phyloP scores from a whole-genome alignment of 2,797 vertebrate genomes.

The Hydrocynus forskahlii region DNA sequence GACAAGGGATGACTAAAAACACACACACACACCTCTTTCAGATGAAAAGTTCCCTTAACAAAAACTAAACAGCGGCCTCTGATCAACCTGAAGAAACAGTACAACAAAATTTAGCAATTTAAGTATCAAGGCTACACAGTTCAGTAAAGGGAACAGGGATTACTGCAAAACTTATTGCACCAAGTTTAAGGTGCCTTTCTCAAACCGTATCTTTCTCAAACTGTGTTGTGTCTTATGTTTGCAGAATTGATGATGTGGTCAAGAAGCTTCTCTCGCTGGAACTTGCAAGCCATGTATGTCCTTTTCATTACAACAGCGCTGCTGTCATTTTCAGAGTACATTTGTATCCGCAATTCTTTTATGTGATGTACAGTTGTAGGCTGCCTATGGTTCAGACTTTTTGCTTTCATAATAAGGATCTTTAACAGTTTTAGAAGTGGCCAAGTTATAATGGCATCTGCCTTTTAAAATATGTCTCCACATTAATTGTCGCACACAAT shows the following conservation, averaged over 20 bases:
- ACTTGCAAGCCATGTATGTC: constrained; percentile 88
- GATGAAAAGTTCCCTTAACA: too few species aligned
- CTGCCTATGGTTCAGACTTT: not conserved
- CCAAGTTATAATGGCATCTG: not conserved
- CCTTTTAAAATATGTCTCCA: not conserved
- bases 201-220: not conserved
- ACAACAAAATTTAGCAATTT: too few species aligned
- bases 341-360: not conserved
- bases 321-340: constrained; percentile 1
- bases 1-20: too few species aligned
- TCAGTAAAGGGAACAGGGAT: too few species aligned
- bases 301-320: not conserved
- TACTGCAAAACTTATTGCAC: not conserved
- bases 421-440: not conserved
- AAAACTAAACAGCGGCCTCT: too few species aligned
- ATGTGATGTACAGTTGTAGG: too few species aligned
- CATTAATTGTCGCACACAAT: not conserved
- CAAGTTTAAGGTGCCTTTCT: not conserved
- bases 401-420: not conserved
- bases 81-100: too few species aligned
- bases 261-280: constrained; percentile 89
- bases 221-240: constrained; percentile 50
- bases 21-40: too few species aligned
- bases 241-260: constrained; percentile 87
- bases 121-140: too few species aligned